Percentiles rank a stretch among this genome's conserved stretches.
phyloP scores from a whole-genome alignment of 2,113 vertebrate genomes.

The Balaeniceps rex region DNA sequence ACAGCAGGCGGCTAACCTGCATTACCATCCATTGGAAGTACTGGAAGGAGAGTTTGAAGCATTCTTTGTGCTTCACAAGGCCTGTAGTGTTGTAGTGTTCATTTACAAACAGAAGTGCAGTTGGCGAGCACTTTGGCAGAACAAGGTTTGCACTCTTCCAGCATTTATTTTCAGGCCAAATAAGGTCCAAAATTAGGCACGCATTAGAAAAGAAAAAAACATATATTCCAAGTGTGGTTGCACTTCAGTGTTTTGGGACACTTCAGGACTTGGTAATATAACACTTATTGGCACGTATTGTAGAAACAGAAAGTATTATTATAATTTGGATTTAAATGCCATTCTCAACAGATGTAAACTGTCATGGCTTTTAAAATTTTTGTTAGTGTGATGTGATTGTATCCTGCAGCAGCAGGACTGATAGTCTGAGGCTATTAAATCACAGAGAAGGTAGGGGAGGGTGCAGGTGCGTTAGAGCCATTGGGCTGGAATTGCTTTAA shows the following conservation, averaged over 20 bases:
- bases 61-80: neutral
- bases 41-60: neutral
- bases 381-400: neutral
- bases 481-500: neutral
- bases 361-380: neutral
- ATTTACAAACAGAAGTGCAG: neutral
- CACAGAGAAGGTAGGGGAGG: neutral
- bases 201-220: neutral
- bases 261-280: neutral
- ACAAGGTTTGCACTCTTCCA: neutral
- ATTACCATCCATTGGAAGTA: neutral
- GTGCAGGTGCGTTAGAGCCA: neutral
- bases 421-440: neutral
- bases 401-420: neutral
- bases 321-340: neutral
- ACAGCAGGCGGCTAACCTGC: neutral
- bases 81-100: neutral
- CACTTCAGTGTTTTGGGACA: neutral
- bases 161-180: neutral
- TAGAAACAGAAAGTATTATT: neutral
- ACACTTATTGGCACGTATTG: neutral
- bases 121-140: neutral
- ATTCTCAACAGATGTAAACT: neutral
- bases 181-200: neutral
- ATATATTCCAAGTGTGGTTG: neutral